Conservation (phyloP, 1,140 invertebrate species). For the Pseudoatta argentina region DNA sequence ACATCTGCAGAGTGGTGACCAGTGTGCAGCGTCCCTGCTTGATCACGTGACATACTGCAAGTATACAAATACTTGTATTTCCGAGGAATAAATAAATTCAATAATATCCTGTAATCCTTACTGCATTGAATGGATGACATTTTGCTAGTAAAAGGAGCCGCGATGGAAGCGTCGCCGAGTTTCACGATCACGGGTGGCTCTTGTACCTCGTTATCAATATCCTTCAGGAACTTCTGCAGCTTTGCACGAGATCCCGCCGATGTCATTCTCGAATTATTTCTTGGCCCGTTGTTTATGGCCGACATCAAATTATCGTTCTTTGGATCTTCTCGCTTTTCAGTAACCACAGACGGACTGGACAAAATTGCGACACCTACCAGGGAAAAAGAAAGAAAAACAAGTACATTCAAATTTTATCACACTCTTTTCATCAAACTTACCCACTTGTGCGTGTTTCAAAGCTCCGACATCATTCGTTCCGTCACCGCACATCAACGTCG, state of each 20-base stretch:
- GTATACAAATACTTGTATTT: slow-evolving; percentile 27
- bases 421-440: slow-evolving; percentile 84
- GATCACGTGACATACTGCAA: slow-evolving; percentile 98
- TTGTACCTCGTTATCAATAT: slow-evolving; percentile 97
- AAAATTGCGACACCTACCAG: slow-evolving; percentile 93
- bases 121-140: slow-evolving; percentile 98
- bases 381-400: neutral
- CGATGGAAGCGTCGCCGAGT: slow-evolving; percentile 99
- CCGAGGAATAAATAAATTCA: slow-evolving; percentile 1
- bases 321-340: slow-evolving; percentile 80
- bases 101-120: slow-evolving; percentile 86
- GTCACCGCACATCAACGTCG: slow-evolving; percentile 99
- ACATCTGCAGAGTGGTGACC: slow-evolving; percentile 99
- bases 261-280: slow-evolving; percentile 76
- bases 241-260: slow-evolving; percentile 85
- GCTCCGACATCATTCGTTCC: slow-evolving; percentile 99
- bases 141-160: slow-evolving; percentile 99
- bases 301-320: slow-evolving; percentile 57
- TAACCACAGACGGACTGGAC: slow-evolving; percentile 91
- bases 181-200: slow-evolving; percentile 96
- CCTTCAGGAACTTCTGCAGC: slow-evolving; percentile 93
- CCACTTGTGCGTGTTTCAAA: slow-evolving; percentile 99
- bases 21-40: slow-evolving; percentile 99
- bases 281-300: slow-evolving; percentile 71
- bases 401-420: slow-evolving; percentile 55